Evolutionary conservation across 2,888 invertebrate species (phyloP), one percentile per base, ranked within the genome.

Genomic region (Agonopterix heracliana): DNA sequence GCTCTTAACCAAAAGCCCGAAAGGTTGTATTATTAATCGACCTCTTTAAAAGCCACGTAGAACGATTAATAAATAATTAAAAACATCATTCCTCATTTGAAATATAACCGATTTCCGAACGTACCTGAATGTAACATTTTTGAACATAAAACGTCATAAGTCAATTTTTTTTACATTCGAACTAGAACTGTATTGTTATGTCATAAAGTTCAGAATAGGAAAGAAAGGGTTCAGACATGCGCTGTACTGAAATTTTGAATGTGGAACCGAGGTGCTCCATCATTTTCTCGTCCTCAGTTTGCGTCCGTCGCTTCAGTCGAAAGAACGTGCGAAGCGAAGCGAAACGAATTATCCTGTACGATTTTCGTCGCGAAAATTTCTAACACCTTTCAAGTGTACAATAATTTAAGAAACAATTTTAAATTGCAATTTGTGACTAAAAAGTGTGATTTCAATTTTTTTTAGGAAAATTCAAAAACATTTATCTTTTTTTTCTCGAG

Each of bases 201-300:
- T 0, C 2, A 0, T 0, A 0, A 55, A 46, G 52, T 51, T 48
- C 35, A 34, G 49, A 49, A 60, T 52, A 64, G 0, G 38, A 36
- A 34, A 48, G 48, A 0, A 1, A 10, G 2, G 13, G 12, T 12
- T 3, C 44, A 44, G 56, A 63, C 66, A 68, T 78, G 63, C 54
- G 72, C 62, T 64, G 56, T 75, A 65, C 53, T 64, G 43, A 51
- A 55, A 64, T 52, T 59, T 68, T 41, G 51, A 53, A 56, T 53
- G 54, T 50, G 56, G 63, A 60, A 62, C 60, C 57, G 64, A 74
- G 76, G 76, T 78, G 76, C 76, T 78, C 67, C 64, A 71, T 75
- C 66, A 74, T 74, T 77, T 74, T 62, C 72, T 70, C 68, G 55
- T 43, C 51, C 60, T 60, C 74, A 78, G 79, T 79, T 64, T 61